Evolutionary conservation across 2,113 vertebrate genomes (phyloP).

Genomic region (Sminthopsis crassicaudata): DNA sequence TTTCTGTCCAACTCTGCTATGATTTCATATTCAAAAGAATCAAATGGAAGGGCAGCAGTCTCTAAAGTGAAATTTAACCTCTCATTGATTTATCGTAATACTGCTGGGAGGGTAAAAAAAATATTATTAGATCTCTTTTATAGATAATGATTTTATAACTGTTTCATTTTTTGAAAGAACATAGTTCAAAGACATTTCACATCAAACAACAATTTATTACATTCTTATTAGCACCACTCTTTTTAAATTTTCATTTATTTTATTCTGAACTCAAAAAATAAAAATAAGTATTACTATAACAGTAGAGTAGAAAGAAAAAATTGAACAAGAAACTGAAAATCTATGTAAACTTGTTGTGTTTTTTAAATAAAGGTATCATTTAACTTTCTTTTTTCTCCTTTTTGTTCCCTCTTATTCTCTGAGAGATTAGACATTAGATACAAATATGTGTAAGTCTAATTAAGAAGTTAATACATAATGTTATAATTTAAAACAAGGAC

Average conservation of each 20-base stretch:
- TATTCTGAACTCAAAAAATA: background rate
- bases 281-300: background rate
- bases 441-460: background rate
- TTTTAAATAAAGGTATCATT: background rate
- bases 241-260: background rate
- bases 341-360: background rate
- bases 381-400: background rate
- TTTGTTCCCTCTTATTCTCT: background rate
- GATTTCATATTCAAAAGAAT: background rate
- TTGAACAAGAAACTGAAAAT: background rate
- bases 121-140: background rate
- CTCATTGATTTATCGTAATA: background rate
- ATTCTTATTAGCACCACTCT: background rate
- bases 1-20: background rate
- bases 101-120: background rate
- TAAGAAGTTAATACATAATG: background rate
- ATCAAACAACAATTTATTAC: background rate
- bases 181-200: background rate
- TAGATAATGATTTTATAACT: background rate
- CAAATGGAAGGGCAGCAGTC: background rate
- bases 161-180: background rate
- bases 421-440: background rate
- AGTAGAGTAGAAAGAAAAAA: background rate
- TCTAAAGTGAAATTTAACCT: background rate
- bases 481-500: background rate